These are phyloP conservation scores for Hypotaenidia philippensis DNA, from an alignment of 2,797 vertebrate species.

Conservation along the genomic window DNA sequence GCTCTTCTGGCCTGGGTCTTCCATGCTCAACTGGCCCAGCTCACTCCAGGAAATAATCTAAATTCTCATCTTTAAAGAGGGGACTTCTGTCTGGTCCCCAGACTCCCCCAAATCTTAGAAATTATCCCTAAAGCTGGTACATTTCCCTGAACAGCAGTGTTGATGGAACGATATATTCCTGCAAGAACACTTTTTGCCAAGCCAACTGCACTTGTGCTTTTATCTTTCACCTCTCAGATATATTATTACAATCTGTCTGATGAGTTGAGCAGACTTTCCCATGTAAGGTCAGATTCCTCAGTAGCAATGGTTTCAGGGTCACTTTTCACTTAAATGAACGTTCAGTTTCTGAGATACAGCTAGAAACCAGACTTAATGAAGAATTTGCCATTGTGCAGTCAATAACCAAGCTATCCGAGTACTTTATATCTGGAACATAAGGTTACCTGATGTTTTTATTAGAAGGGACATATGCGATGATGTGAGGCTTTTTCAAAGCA, in stretches of 20 bases:
- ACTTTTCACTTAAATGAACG: slow-evolving; percentile 24
- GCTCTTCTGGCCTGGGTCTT: neutral
- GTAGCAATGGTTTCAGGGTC: neutral
- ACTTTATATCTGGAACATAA: neutral
- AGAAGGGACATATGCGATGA: neutral
- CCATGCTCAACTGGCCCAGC: rapidly evolving
- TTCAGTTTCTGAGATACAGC: neutral
- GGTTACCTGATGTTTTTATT: slow-evolving; percentile 16
- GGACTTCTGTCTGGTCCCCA: neutral
- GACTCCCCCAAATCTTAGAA: neutral
- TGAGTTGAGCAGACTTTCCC: slow-evolving; percentile 2
- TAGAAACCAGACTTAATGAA: slow-evolving; percentile 27
- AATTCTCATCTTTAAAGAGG: neutral
- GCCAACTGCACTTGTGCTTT: neutral
- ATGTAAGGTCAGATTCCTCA: neutral
- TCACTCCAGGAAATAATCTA: neutral
- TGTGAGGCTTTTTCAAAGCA: neutral
- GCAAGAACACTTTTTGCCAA: neutral
- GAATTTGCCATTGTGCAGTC: neutral
- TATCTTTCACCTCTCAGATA: slow-evolving; percentile 1
- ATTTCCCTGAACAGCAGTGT: neutral
- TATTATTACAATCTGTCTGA: neutral
- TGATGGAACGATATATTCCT: neutral
- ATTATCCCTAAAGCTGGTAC: neutral
- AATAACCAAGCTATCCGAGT: neutral